phyloP scores from a whole-genome alignment of 1,140 invertebrate genomes.

The Drosophila prosaltans region DNA sequence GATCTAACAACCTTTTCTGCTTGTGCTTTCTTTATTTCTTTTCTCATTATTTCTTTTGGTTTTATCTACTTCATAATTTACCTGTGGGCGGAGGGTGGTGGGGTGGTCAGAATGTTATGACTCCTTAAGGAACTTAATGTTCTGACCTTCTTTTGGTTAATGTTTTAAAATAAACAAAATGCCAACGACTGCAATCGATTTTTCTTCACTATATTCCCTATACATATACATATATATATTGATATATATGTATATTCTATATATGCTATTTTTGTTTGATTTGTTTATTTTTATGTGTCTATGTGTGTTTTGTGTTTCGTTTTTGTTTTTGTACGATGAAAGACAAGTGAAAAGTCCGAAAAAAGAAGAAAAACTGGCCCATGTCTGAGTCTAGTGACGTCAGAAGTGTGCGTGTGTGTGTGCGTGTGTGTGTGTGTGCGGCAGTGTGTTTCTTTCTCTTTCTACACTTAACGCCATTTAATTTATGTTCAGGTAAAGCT shows the following conservation, averaged over 20 bases:
- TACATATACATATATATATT: conserved; percentile 21
- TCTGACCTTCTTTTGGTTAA: conserved; percentile 12
- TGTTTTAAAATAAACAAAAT: conserved; percentile 12
- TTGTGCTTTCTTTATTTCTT: conserved; percentile 30
- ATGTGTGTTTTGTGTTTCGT: conserved; percentile 31
- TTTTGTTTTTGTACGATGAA: conserved; percentile 29
- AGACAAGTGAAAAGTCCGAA: conserved; percentile 56
- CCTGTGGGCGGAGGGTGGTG: not conserved
- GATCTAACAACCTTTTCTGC: conserved; percentile 17
- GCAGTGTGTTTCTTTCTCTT: not conserved
- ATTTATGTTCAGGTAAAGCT: conserved; percentile 11
- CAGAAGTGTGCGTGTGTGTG: conserved; percentile 14
- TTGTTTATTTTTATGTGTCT: conserved; percentile 55
- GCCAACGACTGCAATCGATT: conserved; percentile 49
- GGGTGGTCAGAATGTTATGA: not conserved
- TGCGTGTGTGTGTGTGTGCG: not conserved
- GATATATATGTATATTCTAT: not conserved
- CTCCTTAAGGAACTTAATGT: conserved; percentile 10
- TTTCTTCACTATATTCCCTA: conserved; percentile 45
- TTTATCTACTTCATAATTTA: conserved; percentile 14
- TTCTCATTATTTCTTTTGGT: conserved; percentile 4
- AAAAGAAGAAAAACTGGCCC: conserved; percentile 44
- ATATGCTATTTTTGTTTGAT: conserved; percentile 17
- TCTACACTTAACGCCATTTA: not conserved
- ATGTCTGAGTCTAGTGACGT: conserved; percentile 44